Conservation (phyloP, 2,888 invertebrate species). For the Agonopterix heracliana region DNA sequence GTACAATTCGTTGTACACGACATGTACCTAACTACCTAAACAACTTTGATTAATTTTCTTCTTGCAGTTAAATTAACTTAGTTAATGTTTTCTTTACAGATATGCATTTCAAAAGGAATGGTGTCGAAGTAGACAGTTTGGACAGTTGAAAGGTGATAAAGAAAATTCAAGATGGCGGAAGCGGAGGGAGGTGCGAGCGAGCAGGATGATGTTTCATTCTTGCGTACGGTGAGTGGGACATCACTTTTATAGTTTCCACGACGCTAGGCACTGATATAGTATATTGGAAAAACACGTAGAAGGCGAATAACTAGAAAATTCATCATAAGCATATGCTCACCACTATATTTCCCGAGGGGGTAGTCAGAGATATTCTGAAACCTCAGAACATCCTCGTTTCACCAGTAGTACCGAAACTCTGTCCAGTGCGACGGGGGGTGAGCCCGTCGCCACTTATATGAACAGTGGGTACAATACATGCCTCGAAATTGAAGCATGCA, state of each 20-base stretch:
- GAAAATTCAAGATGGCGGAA: constrained; percentile 84
- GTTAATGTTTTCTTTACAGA: constrained; percentile 39
- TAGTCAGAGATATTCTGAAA: too few relatives aligned
- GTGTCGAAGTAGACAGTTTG: constrained; percentile 25
- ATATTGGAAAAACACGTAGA: neutral
- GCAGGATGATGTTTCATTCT: constrained; percentile 99
- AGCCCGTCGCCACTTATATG: neutral
- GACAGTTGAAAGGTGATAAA: constrained; percentile 36
- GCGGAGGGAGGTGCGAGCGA: constrained; percentile 95
- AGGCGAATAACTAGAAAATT: neutral
- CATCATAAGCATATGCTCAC: neutral
- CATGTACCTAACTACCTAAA: too few relatives aligned
- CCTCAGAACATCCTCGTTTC: too few relatives aligned
- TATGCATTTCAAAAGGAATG: constrained; percentile 54
- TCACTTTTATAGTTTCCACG: neutral
- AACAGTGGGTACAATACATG: neutral
- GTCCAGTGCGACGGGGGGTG: neutral
- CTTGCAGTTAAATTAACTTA: too few relatives aligned
- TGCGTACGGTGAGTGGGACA: constrained; percentile 93
- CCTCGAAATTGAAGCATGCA: neutral
- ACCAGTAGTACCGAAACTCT: too few relatives aligned
- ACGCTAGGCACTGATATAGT: neutral
- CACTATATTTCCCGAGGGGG: too few relatives aligned
- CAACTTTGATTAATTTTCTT: too few relatives aligned
- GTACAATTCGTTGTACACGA: too few relatives aligned